Conservation (phyloP, 2,797 vertebrate genomes). For the Lagodon rhomboides region DNA sequence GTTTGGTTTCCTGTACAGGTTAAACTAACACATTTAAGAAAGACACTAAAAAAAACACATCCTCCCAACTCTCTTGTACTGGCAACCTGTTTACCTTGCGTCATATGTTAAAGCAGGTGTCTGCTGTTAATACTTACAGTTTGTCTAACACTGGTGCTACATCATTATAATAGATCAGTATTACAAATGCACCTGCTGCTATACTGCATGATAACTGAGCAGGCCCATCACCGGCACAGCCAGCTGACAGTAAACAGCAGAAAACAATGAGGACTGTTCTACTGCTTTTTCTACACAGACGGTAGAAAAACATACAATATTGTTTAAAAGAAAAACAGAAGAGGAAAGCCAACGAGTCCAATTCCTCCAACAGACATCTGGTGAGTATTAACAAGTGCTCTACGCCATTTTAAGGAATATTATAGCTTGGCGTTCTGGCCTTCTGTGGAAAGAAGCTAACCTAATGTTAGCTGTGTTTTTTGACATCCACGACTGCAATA, state of each 20-base stretch:
- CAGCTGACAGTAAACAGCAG: slow-evolving; percentile 37
- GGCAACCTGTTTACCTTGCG: too few species aligned
- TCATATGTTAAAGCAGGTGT: not conserved
- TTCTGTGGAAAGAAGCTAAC: slow-evolving; percentile 24
- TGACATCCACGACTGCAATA: accelerated
- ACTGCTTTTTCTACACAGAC: not conserved
- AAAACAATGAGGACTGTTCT: slow-evolving; percentile 17
- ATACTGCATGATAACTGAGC: slow-evolving; percentile 20
- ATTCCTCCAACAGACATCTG: not conserved
- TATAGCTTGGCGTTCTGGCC: slow-evolving; percentile 54
- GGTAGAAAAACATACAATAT: not conserved
- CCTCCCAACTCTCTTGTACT: too few species aligned
- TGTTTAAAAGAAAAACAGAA: too few species aligned
- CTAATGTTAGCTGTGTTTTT: not conserved
- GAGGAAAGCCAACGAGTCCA: not conserved
- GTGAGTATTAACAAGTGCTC: slow-evolving; percentile 37
- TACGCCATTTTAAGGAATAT: slow-evolving; percentile 73
- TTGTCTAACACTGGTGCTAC: not conserved
- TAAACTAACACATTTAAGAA: not conserved
- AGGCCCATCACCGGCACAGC: slow-evolving; percentile 37
- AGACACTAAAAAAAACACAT: too few species aligned
- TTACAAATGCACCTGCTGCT: slow-evolving; percentile 47
- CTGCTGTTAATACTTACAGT: not conserved
- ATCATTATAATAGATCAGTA: slow-evolving; percentile 14
- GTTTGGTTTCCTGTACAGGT: not conserved